Evolutionary conservation across 1,140 invertebrate species (phyloP), one percentile per base, ranked within the genome.

Genomic region (Pseudomyrmex dendroicus): DNA sequence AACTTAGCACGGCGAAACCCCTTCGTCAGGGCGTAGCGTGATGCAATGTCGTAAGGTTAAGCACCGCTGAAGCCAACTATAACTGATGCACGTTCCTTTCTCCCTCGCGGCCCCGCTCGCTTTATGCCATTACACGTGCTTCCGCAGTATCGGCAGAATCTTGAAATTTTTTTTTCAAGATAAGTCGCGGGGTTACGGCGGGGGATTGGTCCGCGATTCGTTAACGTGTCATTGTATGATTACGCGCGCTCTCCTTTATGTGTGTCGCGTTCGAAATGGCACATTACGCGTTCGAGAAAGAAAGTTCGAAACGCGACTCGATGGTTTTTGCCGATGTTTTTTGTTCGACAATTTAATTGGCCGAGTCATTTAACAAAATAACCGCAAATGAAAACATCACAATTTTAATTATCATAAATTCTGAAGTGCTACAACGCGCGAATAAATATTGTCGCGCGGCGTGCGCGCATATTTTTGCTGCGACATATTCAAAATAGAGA

Each of bases 41-140:
- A 87, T 77, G 57, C 70, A 67, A 63, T 77, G 78, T 86, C 88
- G 84, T 90, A 89, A 90, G 88, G 76, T 89, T 89, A 89, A 89
- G 73, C 77, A 83, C 62, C 50, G 73, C 17, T 54, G 73, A 78
- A 62, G 64, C 22, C 83, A 56, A 62, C 62, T 52, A 46, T 64
- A 54, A 63, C 54, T 57, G 76, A 72, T 70, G 54, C 20, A 72
- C 44, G 15, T 48, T 59, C 44, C 61, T 83, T 46, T 22, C 63
- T 76, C 44, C 25, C 64, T 70, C 13, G 9, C 10, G 0, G 35
- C 82, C 57, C 64, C 61, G 59, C 54, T 86, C 77, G 83, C 73
- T 87, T 87, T 84, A 86, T 68, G 35, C 35, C 73, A 73, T 87
- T 87, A 74, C 64, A 62, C 52, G 48, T 25, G 61, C 20, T 54